These are phyloP conservation scores for Ephialtes manifestator DNA, from an alignment of 2,888 invertebrate species.

Conservation along the genomic window DNA sequence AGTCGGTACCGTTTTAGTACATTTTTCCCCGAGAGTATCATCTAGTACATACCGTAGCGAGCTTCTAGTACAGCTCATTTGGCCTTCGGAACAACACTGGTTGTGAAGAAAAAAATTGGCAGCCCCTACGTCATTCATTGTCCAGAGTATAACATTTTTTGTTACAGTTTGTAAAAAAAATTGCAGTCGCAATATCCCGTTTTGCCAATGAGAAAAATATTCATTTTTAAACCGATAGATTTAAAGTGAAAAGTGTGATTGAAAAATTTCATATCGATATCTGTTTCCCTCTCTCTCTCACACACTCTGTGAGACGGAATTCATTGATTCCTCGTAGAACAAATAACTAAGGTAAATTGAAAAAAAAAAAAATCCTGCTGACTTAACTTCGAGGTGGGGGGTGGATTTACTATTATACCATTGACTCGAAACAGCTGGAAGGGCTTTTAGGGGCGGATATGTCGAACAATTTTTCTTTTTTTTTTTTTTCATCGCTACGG, in stretches of 20 bases:
- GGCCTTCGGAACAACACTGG: too few species aligned
- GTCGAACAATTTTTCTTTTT: conserved; percentile 32
- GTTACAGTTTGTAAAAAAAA: not conserved
- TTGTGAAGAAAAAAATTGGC: too few species aligned
- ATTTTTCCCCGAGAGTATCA: too few species aligned
- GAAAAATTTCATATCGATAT: not conserved
- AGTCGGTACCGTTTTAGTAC: too few species aligned
- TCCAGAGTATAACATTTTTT: not conserved
- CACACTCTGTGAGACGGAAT: too few species aligned
- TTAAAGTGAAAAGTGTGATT: not conserved
- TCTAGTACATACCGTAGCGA: too few species aligned
- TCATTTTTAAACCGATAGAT: not conserved
- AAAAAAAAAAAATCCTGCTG: conserved; percentile 14
- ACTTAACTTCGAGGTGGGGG: not conserved
- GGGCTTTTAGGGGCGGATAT: conserved; percentile 7
- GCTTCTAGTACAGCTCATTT: too few species aligned
- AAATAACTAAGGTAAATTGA: conserved; percentile 1
- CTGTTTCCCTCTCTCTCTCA: not conserved
- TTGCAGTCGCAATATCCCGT: not conserved
- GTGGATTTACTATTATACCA: not conserved
- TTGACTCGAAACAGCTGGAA: conserved; percentile 11
- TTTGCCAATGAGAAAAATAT: not conserved
- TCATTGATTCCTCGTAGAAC: not conserved
- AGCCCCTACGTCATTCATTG: too few species aligned
- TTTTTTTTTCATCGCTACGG: conserved; percentile 17